Percentiles rank a stretch among this genome's conserved stretches.
Evolutionary conservation across 2,888 invertebrate genomes (phyloP).

Genomic region (Drosophila recens): DNA sequence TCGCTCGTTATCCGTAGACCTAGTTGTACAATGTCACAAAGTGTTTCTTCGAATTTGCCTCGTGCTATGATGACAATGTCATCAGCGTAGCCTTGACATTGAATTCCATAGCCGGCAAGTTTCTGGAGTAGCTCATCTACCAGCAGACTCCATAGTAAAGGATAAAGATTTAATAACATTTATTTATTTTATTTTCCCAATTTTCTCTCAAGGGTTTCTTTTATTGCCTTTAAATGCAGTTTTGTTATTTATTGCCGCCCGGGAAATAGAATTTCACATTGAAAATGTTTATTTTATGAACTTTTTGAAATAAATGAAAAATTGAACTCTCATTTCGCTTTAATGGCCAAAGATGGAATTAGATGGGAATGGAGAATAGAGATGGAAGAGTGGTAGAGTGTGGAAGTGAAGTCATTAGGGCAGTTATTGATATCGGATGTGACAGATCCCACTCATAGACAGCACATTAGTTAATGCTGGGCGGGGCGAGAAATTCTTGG

Average conservation of each 20-base stretch:
- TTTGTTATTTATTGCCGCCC: not conserved
- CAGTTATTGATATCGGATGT: slow-evolving; percentile 50
- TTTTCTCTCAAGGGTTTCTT: not conserved
- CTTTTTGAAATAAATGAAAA: slow-evolving; percentile 18
- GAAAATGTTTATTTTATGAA: not conserved
- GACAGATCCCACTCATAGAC: slow-evolving; percentile 63
- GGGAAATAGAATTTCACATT: not conserved
- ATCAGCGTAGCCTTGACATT: too few species aligned
- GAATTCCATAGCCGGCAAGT: too few species aligned
- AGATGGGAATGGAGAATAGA: not conserved
- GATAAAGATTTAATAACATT: too few species aligned
- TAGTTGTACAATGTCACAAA: too few species aligned
- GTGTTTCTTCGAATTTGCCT: too few species aligned
- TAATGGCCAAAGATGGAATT: not conserved
- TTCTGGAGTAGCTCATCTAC: too few species aligned
- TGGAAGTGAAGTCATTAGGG: slow-evolving; percentile 60
- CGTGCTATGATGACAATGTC: too few species aligned
- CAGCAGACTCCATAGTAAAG: too few species aligned
- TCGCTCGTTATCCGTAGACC: too few species aligned
- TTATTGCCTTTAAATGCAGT: not conserved
- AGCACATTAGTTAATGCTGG: slow-evolving; percentile 58
- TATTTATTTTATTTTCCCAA: not conserved
- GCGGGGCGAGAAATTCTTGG: slow-evolving; percentile 1
- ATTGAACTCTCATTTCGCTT: slow-evolving; percentile 18
- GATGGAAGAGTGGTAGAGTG: not conserved